Conservation (phyloP, 30 jellyfish, hydroid and myxozoan genomes). For the Pelagia noctiluca region DNA sequence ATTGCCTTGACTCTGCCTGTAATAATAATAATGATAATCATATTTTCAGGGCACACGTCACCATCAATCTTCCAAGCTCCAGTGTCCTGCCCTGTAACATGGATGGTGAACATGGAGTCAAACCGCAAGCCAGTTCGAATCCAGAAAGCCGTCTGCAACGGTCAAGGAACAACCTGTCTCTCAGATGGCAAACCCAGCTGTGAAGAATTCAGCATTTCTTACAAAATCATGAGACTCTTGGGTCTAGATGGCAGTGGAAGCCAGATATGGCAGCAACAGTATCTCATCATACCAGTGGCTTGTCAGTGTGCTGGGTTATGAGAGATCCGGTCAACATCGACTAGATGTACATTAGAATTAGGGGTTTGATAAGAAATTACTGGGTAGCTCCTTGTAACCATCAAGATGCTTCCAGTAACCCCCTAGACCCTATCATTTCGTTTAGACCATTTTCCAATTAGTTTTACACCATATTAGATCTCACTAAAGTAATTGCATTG, state of each 20-base stretch:
- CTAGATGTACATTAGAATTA: conserved; percentile 16
- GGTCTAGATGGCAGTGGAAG: conserved; percentile 9
- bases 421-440: no score
- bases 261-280: conserved; percentile 9
- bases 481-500: no score
- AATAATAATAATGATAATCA: no score
- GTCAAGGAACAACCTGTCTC: conserved; percentile 13
- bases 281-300: conserved; percentile 26
- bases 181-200: conserved; percentile 34
- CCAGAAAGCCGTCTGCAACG: conserved; percentile 43
- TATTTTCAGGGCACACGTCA: no score
- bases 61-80: not conserved
- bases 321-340: no score
- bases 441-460: no score
- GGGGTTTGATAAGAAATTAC: no score
- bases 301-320: no score
- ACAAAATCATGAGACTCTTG: not conserved
- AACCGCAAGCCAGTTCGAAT: conserved; percentile 16
- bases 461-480: no score
- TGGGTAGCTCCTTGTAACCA: no score
- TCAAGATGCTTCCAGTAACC: no score
- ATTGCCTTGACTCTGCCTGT: no score
- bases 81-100: conserved; percentile 58
- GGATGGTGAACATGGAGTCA: conserved; percentile 30
- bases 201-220: conserved; percentile 7